phyloP scores from a whole-genome alignment of 2,797 vertebrate species.

The Hypotaenidia okinawae region DNA sequence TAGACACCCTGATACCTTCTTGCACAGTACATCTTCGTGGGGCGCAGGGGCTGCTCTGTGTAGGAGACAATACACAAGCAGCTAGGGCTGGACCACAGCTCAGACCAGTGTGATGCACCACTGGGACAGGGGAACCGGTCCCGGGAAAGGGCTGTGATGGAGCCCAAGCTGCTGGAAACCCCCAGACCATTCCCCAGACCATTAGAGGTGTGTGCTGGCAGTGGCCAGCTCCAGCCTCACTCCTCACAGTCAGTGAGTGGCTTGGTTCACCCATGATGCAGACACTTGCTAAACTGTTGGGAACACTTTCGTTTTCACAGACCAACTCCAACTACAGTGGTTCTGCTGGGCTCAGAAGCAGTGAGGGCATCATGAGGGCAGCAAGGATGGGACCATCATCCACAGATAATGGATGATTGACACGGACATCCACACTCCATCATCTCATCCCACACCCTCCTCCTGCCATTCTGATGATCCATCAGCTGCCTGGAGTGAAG shows the following conservation, averaged over 20 bases:
- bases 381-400: neutral
- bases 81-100: neutral
- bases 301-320: constrained; percentile 13
- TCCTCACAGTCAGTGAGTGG: neutral
- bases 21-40: accelerated
- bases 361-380: neutral
- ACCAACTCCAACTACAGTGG: neutral
- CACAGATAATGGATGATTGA: too few relatives aligned
- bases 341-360: neutral
- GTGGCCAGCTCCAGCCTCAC: neutral
- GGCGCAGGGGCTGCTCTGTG: neutral
- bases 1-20: too few relatives aligned
- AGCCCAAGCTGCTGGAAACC: neutral
- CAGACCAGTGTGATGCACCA: accelerated
- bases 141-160: neutral
- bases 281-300: neutral
- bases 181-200: neutral
- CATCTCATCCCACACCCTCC: neutral
- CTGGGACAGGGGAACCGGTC: neutral
- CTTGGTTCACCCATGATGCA: neutral
- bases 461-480: neutral
- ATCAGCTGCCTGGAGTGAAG: neutral
- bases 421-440: neutral
- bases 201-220: accelerated
- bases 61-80: accelerated